Conservation (phyloP, 1,140 invertebrate species). For the Gryon sp. region DNA sequence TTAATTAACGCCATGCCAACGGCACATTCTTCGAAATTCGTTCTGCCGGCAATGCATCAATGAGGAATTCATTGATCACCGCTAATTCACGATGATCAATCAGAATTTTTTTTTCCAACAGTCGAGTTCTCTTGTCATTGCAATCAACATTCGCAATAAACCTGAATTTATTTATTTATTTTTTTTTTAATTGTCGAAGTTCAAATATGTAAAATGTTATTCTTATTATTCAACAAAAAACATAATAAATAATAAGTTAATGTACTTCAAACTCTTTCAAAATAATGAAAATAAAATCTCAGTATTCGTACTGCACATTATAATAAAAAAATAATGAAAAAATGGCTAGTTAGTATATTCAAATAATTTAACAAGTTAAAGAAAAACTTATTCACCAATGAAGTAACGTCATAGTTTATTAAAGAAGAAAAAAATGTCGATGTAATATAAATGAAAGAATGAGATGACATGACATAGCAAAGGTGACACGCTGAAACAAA, state of each 20-base stretch:
- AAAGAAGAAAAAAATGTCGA: background rate
- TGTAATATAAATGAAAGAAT: slow-evolving; percentile 2
- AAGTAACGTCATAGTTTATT: background rate
- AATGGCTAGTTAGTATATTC: no score
- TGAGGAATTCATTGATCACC: slow-evolving; percentile 65
- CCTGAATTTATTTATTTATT: slow-evolving; percentile 1
- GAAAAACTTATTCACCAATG: no score
- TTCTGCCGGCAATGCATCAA: slow-evolving; percentile 41
- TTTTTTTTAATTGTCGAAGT: no score
- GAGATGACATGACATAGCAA: no score
- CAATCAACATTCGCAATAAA: slow-evolving; percentile 44
- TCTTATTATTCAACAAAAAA: no score
- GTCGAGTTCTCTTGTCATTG: slow-evolving; percentile 25
- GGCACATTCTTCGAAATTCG: slow-evolving; percentile 47
- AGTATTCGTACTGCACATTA: no score
- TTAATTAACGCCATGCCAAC: slow-evolving; percentile 64
- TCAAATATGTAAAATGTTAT: no score
- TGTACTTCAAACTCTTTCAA: no score
- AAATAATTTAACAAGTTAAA: no score
- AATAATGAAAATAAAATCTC: no score
- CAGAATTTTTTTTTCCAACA: slow-evolving; percentile 31
- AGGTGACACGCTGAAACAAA: slow-evolving; percentile 34
- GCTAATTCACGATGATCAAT: slow-evolving; percentile 57
- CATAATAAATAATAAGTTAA: no score
- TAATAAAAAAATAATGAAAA: no score